Conservation (phyloP, 2,888 invertebrate species). For the Horisme vitalbata region DNA sequence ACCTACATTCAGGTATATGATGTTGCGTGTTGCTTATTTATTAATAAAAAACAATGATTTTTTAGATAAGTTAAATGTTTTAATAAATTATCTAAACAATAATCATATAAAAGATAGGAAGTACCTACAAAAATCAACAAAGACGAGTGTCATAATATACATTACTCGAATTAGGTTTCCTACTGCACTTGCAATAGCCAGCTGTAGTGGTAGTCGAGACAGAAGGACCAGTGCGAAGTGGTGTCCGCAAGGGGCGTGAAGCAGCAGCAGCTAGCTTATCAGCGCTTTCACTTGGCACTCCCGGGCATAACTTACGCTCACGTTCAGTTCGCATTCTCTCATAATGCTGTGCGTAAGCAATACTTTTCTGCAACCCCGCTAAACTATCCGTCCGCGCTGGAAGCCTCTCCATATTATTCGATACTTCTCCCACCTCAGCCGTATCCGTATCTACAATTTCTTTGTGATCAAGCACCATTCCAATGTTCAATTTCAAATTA, state of each 20-base stretch:
- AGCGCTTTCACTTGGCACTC: constrained; percentile 45
- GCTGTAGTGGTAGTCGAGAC: constrained; percentile 21
- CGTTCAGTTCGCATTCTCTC: constrained; percentile 53
- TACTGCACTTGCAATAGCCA: constrained; percentile 44
- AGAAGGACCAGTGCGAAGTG: constrained; percentile 40
- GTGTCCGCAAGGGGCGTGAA: constrained; percentile 50
- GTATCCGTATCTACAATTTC: constrained; percentile 74
- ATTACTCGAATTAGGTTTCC: constrained; percentile 47
- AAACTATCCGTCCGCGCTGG: constrained; percentile 65
- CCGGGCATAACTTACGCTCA: constrained; percentile 49
- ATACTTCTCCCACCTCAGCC: constrained; percentile 59
- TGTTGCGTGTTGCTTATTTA: too few relatives aligned
- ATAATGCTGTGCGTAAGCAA: constrained; percentile 56
- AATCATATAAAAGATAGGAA: background rate
- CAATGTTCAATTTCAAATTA: constrained; percentile 68
- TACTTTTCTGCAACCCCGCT: constrained; percentile 57
- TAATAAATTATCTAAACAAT: constrained; percentile 3
- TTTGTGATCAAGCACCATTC: constrained; percentile 77
- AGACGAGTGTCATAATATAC: constrained; percentile 59
- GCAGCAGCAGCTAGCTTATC: constrained; percentile 51
- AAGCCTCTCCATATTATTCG: constrained; percentile 48
- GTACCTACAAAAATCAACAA: constrained; percentile 36
- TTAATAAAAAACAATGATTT: too few relatives aligned
- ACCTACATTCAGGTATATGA: too few relatives aligned
- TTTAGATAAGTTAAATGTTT: background rate